These are phyloP conservation scores for Petrocephalus microphthalmus DNA, from an alignment of 2,113 vertebrate species.

Conservation along the genomic window DNA sequence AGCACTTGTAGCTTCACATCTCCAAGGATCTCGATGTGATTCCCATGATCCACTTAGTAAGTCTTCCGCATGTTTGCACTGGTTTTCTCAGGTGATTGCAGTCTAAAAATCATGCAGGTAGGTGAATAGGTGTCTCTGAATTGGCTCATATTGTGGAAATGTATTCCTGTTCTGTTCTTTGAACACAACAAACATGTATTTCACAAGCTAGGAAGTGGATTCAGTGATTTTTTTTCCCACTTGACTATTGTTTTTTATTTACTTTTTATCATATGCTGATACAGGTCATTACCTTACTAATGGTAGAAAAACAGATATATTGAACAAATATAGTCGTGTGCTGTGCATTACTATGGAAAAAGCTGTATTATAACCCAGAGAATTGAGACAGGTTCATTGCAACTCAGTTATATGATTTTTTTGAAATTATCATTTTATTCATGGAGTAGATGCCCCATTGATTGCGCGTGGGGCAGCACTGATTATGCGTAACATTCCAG, in stretches of 20 bases:
- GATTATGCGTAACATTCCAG: not conserved
- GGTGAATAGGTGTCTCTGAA: not conserved
- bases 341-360: not conserved
- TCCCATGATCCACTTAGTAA: not conserved
- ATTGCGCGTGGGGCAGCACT: not conserved
- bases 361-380: not conserved
- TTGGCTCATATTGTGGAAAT: not conserved
- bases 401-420: not conserved
- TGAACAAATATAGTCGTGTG: not conserved
- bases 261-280: not conserved
- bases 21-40: not conserved
- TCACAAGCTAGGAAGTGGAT: not conserved
- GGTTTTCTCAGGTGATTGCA: not conserved
- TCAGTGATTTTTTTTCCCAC: not conserved
- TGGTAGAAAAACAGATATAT: not conserved
- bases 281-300: not conserved
- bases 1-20: not conserved
- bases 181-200: not conserved
- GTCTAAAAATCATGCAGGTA: not conserved
- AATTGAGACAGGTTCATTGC: not conserved
- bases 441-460: not conserved
- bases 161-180: not conserved
- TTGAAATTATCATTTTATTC: not conserved
- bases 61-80: not conserved
- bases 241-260: not conserved